phyloP scores from a whole-genome alignment of 2,888 invertebrate genomes.

The Crematogaster levior region DNA sequence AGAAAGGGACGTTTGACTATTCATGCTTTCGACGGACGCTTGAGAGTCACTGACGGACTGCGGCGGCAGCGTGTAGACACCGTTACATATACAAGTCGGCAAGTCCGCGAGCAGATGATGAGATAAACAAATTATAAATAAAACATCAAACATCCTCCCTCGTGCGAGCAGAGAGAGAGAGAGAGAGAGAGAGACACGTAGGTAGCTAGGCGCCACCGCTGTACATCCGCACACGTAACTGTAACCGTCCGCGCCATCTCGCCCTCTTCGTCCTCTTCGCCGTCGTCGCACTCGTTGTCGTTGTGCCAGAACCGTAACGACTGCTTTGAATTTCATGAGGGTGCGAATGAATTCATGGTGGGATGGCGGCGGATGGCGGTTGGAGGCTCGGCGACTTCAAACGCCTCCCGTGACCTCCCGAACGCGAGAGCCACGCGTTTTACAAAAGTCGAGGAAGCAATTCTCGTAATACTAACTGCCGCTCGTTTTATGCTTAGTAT shows the following conservation, averaged over 20 bases:
- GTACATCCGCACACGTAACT: constrained; percentile 38
- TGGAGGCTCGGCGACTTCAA: constrained; percentile 73
- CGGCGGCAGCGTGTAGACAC: constrained; percentile 16
- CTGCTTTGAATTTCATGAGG: constrained; percentile 85
- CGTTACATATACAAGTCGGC: constrained; percentile 56
- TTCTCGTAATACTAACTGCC: constrained; percentile 60
- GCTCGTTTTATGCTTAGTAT: constrained; percentile 27
- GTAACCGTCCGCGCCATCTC: constrained; percentile 48
- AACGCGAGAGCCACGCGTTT: constrained; percentile 38
- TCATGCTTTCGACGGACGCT: constrained; percentile 42
- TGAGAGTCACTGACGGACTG: constrained; percentile 33
- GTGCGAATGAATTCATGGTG: constrained; percentile 80
- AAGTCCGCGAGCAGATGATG: constrained; percentile 73
- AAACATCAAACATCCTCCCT: constrained; percentile 79
- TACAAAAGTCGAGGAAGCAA: constrained; percentile 49
- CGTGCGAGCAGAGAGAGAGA: not conserved
- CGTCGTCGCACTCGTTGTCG: constrained; percentile 69
- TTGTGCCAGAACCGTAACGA: constrained; percentile 81
- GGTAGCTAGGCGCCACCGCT: constrained; percentile 36
- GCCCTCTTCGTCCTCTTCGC: constrained; percentile 44
- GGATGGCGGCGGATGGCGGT: constrained; percentile 71
- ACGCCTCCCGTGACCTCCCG: constrained; percentile 57
- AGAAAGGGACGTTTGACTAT: constrained; percentile 32
- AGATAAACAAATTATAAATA: constrained; percentile 83
- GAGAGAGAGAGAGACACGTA: constrained; percentile 17